These are phyloP conservation scores for Pampus argenteus DNA, from an alignment of 2,797 vertebrate species.

Conservation along the genomic window DNA sequence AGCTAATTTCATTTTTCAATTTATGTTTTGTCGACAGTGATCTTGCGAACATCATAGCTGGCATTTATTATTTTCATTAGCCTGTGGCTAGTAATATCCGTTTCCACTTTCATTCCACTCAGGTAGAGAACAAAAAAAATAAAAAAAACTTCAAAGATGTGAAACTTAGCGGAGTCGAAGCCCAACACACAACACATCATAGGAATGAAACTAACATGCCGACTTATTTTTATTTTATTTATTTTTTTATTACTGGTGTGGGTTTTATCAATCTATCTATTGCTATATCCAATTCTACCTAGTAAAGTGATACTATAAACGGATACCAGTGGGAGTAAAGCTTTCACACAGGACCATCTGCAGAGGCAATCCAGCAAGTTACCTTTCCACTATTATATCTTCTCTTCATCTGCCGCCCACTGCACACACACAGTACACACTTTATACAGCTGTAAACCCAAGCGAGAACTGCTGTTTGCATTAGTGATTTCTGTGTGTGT, in stretches of 20 bases:
- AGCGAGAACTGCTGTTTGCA: slow-evolving; percentile 21
- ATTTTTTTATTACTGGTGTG: slow-evolving; percentile 55
- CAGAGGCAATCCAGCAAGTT: slow-evolving; percentile 59
- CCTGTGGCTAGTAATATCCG: slow-evolving; percentile 53
- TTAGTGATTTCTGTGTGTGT: slow-evolving; percentile 20
- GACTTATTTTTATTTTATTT: slow-evolving; percentile 57
- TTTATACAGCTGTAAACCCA: slow-evolving; percentile 15
- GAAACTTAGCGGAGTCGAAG: slow-evolving; percentile 52
- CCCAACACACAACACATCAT: slow-evolving; percentile 30
- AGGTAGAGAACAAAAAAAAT: slow-evolving; percentile 40
- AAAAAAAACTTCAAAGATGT: slow-evolving; percentile 50
- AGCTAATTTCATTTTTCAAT: slow-evolving; percentile 64
- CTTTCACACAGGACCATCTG: slow-evolving; percentile 62
- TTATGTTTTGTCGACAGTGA: slow-evolving; percentile 61
- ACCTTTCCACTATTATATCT: slow-evolving; percentile 55
- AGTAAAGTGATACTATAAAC: slow-evolving; percentile 75
- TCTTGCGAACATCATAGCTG: slow-evolving; percentile 45
- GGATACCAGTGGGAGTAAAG: slow-evolving; percentile 70
- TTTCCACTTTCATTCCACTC: slow-evolving; percentile 46
- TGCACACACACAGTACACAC: slow-evolving; percentile 37
- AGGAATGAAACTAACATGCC: slow-evolving; percentile 67
- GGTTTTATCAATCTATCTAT: slow-evolving; percentile 74
- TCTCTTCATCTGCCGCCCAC: slow-evolving; percentile 63
- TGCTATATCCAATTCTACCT: slow-evolving; percentile 67
- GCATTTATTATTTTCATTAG: slow-evolving; percentile 55